Evolutionary conservation across 2,888 invertebrate genomes (phyloP), one percentile per base, ranked within the genome.

Genomic region (Meloe dianella): DNA sequence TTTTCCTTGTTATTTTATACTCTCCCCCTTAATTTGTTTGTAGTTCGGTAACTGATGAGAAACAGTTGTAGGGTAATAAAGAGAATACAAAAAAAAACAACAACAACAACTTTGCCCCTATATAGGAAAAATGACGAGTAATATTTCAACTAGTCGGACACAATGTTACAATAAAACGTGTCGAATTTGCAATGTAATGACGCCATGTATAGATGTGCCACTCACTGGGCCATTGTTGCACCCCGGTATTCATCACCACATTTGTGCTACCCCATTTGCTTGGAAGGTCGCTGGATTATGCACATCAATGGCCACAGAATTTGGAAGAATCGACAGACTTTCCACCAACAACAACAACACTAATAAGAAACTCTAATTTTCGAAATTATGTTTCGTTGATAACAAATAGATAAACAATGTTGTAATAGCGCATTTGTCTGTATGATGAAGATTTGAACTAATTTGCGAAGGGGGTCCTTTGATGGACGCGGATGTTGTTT

Each of bases 201-300:
- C 77, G 75, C 75, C 74, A 71, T 73, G 74, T 78, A 75, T 74
- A 72, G 74, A 79, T 77, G 75, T 77, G 76, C 78, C 73, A 77
- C 74, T 77, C 75, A 74, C 76, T 75, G 75, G 69, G 73, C 77
- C 74, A 73, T 78, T 78, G 77, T 79, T 74, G 73, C 67, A 71
- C 73, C 67, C 68, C n/a, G 70, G 76, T 78, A 81, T 81, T 80
- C 79, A 80, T 81, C 81, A 79, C 75, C 78, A 77, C 74, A 80
- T 81, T 81, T 80, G 81, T 81, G 79, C 78, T 79, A 79, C 78
- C 75, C 80, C 80, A 81, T 81, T 81, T 79, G 72, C 71, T 69
- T 67, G 20, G 54, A 68, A 71, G 67, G 67, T 64, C 72, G 64
- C 64, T 67, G 61, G 67, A 70, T 72, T 72, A 72, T 66, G 69